A percentile compares a stretch with the other conserved stretches of the same genome.
Conservation (phyloP, 2,888 invertebrate genomes). For the Patella ulyssiponensis region DNA sequence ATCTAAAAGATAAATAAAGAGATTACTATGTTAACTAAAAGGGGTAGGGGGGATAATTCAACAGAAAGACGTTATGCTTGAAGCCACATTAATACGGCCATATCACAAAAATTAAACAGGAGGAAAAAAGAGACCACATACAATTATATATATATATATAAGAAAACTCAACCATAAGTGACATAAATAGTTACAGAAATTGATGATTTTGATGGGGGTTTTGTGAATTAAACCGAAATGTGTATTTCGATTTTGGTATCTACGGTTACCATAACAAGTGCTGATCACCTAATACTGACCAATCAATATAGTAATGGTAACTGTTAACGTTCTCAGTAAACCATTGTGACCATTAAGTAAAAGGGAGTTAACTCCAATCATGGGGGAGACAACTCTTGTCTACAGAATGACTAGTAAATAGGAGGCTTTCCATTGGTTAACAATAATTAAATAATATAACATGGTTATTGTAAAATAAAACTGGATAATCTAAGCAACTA, state of each 20-base stretch:
- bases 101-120: slow-evolving; percentile 3
- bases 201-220: no score
- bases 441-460: slow-evolving; percentile 8
- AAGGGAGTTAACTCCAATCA: not conserved
- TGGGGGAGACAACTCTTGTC: slow-evolving; percentile 2
- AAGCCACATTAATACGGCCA: slow-evolving; percentile 1
- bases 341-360: slow-evolving; percentile 4
- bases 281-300: no score
- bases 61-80: slow-evolving; percentile 11
- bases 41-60: not conserved
- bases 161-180: no score
- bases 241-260: no score
- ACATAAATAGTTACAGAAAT: no score
- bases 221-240: no score
- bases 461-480: not conserved
- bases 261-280: no score
- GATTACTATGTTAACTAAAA: not conserved
- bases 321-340: not conserved
- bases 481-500: slow-evolving; percentile 1
- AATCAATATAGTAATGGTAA: no score
- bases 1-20: no score
- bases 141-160: no score
- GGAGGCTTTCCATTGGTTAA: slow-evolving; percentile 13
- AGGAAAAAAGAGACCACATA: not conserved
- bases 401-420: slow-evolving; percentile 5